These are phyloP conservation scores for Xenops minutus DNA, from an alignment of 2,797 vertebrate genomes.

Conservation along the genomic window DNA sequence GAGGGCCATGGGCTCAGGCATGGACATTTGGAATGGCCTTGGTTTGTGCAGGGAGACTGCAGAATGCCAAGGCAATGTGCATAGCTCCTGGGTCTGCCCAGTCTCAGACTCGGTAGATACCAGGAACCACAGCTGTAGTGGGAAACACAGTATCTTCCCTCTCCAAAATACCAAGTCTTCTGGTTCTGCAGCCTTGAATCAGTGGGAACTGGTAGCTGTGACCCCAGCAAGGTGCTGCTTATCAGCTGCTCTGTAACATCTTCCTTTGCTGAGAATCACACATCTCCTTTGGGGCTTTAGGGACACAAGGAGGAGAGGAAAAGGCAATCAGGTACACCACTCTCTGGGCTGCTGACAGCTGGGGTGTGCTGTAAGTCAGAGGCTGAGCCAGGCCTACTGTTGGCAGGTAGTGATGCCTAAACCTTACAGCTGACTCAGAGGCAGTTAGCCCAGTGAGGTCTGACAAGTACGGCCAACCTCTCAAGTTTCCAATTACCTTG, in stretches of 20 bases:
- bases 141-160: not conserved
- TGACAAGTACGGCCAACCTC: not conserved
- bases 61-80: rapidly evolving
- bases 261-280: not conserved
- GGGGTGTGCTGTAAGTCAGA: not conserved
- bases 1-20: not conserved
- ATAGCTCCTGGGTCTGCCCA: not conserved
- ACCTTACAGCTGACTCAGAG: not conserved
- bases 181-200: not conserved
- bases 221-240: not conserved
- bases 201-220: not conserved
- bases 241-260: not conserved
- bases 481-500: not conserved
- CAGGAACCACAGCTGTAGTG: not conserved
- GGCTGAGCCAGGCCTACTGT: not conserved
- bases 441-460: not conserved
- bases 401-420: not conserved
- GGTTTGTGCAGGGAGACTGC: not conserved
- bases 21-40: not conserved
- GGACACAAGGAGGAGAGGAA: not conserved
- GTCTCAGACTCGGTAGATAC: not conserved
- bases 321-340: not conserved
- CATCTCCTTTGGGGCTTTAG: not conserved
- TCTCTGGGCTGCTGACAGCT: not conserved
- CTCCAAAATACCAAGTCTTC: not conserved